Evolutionary conservation across 2,113 vertebrate species (phyloP).

Genomic region (Lagopus leucura): DNA sequence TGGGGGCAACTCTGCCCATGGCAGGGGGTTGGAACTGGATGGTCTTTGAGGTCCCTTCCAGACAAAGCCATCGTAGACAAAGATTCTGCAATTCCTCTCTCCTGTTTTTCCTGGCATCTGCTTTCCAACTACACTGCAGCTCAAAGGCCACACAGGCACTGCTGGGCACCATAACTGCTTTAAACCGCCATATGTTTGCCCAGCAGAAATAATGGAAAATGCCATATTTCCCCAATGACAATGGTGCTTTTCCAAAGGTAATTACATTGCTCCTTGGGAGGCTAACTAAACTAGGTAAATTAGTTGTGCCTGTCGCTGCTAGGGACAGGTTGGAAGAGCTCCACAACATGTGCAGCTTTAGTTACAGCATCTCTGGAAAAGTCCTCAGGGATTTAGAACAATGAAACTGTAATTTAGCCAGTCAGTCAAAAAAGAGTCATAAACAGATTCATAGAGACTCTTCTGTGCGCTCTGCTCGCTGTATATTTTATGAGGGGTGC

Average conservation of each 20-base stretch:
- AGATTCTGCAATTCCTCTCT: not conserved
- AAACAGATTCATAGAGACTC: conserved; percentile 58
- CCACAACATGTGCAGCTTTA: conserved; percentile 29
- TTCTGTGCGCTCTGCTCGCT: not conserved
- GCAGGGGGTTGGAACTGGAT: not conserved
- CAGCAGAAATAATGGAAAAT: not conserved
- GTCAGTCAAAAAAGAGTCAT: conserved; percentile 44
- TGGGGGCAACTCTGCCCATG: not conserved
- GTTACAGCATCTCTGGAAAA: conserved; percentile 47
- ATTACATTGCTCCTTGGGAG: not conserved
- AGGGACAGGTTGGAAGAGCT: conserved; percentile 22
- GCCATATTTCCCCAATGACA: accelerated
- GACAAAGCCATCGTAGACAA: not conserved
- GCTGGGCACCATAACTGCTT: not conserved
- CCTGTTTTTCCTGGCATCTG: not conserved
- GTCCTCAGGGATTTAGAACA: conserved; percentile 40
- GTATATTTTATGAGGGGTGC: conserved; percentile 69
- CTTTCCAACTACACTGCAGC: not conserved
- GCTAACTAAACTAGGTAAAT: conserved; percentile 40
- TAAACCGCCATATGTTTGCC: not conserved
- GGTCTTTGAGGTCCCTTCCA: not conserved
- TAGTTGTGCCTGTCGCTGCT: conserved; percentile 23
- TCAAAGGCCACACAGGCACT: not conserved
- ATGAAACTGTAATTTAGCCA: conserved; percentile 64
- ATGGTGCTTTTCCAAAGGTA: not conserved